A percentile compares a stretch with the other conserved stretches of the same genome.
Evolutionary conservation across 2,113 vertebrate genomes (phyloP).

Genomic region (Lipophrys pholis): DNA sequence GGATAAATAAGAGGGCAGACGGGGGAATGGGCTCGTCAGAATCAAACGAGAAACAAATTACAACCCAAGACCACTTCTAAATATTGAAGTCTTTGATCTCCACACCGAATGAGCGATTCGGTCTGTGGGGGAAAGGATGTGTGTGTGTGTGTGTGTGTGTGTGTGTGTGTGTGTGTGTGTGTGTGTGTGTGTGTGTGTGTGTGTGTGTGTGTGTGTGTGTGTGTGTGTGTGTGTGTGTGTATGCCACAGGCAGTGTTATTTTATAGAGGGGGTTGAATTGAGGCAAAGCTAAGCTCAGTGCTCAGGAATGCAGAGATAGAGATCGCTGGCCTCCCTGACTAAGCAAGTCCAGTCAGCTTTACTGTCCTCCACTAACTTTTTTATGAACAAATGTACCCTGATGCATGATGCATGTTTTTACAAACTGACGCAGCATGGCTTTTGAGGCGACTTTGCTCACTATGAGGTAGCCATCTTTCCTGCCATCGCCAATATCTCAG

Average conservation of each 20-base stretch:
- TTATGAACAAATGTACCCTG: too few species aligned
- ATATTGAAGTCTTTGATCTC: constrained; percentile 78
- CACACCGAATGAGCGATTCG: constrained; percentile 60
- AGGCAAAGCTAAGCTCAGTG: constrained; percentile 49
- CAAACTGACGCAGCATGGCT: too few species aligned
- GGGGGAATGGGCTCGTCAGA: constrained; percentile 58
- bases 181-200: not conserved
- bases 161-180: constrained; percentile 14
- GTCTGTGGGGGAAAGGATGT: constrained; percentile 52
- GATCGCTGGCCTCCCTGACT: constrained; percentile 42
- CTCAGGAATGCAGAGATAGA: constrained; percentile 57
- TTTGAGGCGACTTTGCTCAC: too few species aligned
- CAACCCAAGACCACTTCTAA: constrained; percentile 66
- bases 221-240: constrained; percentile 25
- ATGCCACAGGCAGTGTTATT: constrained; percentile 18
- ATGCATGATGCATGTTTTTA: too few species aligned
- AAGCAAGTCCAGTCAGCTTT: constrained; percentile 44
- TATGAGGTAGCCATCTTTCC: too few species aligned
- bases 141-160: not conserved
- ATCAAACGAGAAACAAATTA: constrained; percentile 73
- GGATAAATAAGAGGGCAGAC: constrained; percentile 61
- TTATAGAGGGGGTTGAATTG: constrained; percentile 42
- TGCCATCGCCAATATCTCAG: too few species aligned
- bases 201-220: constrained; percentile 13
- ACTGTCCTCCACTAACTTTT: constrained; percentile 25